Conservation (phyloP, 2,888 invertebrate genomes). For the Drosophila bunnanda region DNA sequence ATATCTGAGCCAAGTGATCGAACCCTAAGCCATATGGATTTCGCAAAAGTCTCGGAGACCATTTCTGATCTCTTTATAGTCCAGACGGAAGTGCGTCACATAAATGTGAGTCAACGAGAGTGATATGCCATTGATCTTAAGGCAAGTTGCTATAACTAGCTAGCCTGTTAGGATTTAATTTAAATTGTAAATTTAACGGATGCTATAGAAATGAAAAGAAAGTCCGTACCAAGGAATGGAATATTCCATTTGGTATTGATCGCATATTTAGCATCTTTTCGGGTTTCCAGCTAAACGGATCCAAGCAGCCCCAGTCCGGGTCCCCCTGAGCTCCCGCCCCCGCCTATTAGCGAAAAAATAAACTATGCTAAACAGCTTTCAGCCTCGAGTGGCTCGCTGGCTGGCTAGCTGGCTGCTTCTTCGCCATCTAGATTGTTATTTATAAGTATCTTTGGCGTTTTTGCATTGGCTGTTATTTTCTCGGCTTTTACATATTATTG, state of each 20-base stretch:
- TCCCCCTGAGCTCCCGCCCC: conserved; percentile 10
- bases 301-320: conserved; percentile 15
- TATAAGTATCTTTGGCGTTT: conserved; percentile 36
- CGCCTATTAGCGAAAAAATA: conserved; percentile 49
- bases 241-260: conserved; percentile 58
- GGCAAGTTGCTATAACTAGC: not conserved
- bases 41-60: conserved; percentile 6
- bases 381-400: conserved; percentile 10
- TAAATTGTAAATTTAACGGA: conserved; percentile 22
- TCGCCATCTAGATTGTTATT: conserved; percentile 42
- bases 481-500: conserved; percentile 41
- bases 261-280: conserved; percentile 47
- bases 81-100: conserved; percentile 27
- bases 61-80: not conserved
- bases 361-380: conserved; percentile 62
- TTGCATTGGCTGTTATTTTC: conserved; percentile 24
- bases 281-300: conserved; percentile 40
- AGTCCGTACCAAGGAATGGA: conserved; percentile 40
- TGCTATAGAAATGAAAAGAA: conserved; percentile 37
- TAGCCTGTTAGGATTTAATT: conserved; percentile 18
- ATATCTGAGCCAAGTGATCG: conserved; percentile 37
- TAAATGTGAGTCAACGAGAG: conserved; percentile 9
- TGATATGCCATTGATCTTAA: conserved; percentile 1
- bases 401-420: conserved; percentile 13
- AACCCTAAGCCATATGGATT: conserved; percentile 16